Evolutionary conservation across 2,797 vertebrate genomes (phyloP).

Genomic region (Sphaeramia orbicularis): DNA sequence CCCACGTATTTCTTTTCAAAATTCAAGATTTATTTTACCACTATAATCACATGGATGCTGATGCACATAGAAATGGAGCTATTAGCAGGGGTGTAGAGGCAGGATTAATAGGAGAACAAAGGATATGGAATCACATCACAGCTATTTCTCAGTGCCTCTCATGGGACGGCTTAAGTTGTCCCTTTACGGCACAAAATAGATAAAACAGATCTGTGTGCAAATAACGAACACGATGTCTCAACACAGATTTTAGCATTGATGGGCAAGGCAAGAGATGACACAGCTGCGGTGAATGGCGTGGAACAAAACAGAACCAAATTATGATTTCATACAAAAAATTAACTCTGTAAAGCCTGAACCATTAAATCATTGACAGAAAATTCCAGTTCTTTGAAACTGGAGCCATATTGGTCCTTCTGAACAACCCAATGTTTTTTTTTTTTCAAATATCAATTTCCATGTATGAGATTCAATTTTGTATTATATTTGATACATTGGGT

Average conservation of each 20-base stretch:
- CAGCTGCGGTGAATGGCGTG: background rate
- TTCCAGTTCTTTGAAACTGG: too few species aligned
- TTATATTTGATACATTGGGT: too few species aligned
- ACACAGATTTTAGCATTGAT: background rate
- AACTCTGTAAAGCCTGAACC: too few species aligned
- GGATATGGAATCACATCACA: constrained; percentile 59
- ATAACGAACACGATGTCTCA: constrained; percentile 32
- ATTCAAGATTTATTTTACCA: constrained; percentile 38
- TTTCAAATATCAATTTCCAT: too few species aligned
- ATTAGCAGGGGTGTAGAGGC: constrained; percentile 53
- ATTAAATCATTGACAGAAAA: too few species aligned
- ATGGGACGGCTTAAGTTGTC: constrained; percentile 38
- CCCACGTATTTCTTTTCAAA: constrained; percentile 21
- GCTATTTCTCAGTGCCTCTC: constrained; percentile 52
- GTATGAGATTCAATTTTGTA: too few species aligned
- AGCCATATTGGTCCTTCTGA: too few species aligned
- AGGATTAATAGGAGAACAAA: constrained; percentile 66
- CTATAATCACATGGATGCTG: constrained; percentile 47
- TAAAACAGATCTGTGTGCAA: constrained; percentile 28
- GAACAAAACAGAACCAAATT: background rate
- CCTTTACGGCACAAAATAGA: constrained; percentile 35
- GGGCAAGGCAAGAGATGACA: constrained; percentile 2
- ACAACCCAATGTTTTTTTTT: too few species aligned
- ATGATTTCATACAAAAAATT: too few species aligned
- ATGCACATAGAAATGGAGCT: constrained; percentile 44